phyloP scores from a whole-genome alignment of 2,113 vertebrate genomes.

The Solea solea region DNA sequence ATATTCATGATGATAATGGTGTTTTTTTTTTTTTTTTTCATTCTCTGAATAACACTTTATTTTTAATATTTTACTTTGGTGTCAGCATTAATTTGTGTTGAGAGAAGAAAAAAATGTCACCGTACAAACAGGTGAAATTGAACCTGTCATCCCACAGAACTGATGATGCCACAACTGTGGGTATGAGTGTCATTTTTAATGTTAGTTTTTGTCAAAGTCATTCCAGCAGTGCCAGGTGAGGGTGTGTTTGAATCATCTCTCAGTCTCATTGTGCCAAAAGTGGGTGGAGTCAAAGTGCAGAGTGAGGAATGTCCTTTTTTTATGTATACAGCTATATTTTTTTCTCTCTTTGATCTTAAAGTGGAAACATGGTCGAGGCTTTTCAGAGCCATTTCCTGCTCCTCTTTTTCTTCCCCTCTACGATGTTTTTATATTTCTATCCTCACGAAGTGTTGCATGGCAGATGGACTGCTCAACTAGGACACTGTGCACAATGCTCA shows the following conservation, averaged over 20 bases:
- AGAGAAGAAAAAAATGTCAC: not conserved
- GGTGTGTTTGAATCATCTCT: conserved; percentile 40
- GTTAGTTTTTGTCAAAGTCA: conserved; percentile 24
- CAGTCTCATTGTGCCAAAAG: conserved; percentile 67
- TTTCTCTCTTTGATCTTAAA: conserved; percentile 1
- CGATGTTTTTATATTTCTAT: conserved; percentile 27
- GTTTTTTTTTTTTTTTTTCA: conserved; percentile 22
- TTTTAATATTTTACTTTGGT: conserved; percentile 22
- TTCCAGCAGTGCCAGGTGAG: conserved; percentile 64
- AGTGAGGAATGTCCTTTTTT: conserved; percentile 6
- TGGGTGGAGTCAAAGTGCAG: conserved; percentile 28
- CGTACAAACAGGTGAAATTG: conserved; percentile 6
- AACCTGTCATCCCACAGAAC: not conserved
- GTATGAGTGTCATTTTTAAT: not conserved
- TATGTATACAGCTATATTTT: not conserved
- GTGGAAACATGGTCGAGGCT: not conserved
- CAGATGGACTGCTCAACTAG: conserved; percentile 41
- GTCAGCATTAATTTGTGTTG: conserved; percentile 26
- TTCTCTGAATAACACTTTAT: conserved; percentile 24
- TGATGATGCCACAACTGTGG: conserved; percentile 19
- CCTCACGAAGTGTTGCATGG: conserved; percentile 45
- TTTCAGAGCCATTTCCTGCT: conserved; percentile 1
- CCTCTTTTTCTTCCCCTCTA: not conserved
- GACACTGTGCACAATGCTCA: conserved; percentile 56
- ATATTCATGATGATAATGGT: conserved; percentile 24